phyloP scores from a whole-genome alignment of 53 echinoderm and acorn worm genomes.

The Apostichopus leukothele region DNA sequence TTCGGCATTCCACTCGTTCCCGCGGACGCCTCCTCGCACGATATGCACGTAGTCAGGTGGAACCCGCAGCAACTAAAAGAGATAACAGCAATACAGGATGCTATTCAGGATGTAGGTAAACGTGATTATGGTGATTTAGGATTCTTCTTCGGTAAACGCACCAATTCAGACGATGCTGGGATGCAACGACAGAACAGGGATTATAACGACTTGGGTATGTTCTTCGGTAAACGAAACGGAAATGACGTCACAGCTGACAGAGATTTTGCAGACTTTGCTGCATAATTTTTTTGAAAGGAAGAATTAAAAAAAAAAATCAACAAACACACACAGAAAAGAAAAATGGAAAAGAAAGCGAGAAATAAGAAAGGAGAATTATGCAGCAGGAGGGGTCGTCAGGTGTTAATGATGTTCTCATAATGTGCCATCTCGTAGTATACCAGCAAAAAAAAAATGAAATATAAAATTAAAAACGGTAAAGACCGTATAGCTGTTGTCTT shows the following conservation, averaged over 20 bases:
- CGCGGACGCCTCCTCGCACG: neutral
- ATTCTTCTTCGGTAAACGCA: conserved; percentile 48
- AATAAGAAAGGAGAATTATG: neutral
- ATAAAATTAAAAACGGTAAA: too few species aligned
- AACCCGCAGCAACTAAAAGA: conserved; percentile 23
- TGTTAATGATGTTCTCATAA: too few species aligned
- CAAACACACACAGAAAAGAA: neutral
- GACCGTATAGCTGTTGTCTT: too few species aligned
- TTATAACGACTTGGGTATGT: conserved; percentile 39
- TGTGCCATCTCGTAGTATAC: too few species aligned
- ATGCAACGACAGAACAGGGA: conserved; percentile 41
- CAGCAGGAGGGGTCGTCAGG: neutral
- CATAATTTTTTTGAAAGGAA: neutral
- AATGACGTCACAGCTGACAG: neutral
- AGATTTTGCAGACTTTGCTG: conserved; percentile 48
- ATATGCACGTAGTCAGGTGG: conserved; percentile 12
- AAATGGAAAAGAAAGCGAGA: neutral
- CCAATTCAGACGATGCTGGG: neutral
- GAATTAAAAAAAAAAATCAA: too few species aligned
- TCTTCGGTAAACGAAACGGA: conserved; percentile 34
- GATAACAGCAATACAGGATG: neutral
- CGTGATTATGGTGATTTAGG: conserved; percentile 47
- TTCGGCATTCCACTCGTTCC: neutral
- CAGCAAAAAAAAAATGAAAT: too few species aligned
- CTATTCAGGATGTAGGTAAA: conserved; percentile 39